phyloP scores from a whole-genome alignment of 2,888 invertebrate species.

The Sarcophaga subvicina region DNA sequence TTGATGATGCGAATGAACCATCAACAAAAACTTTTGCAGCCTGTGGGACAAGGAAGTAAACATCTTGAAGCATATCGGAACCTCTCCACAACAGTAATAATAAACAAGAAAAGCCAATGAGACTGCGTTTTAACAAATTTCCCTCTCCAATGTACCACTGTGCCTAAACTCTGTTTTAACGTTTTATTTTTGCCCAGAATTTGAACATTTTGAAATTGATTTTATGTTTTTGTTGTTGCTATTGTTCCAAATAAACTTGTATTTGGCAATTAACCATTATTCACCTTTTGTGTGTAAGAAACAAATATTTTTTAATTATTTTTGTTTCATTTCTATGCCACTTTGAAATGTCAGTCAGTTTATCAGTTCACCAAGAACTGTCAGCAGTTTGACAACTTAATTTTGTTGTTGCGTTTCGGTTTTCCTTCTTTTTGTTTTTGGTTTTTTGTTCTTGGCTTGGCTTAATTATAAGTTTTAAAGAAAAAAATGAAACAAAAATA shows the following conservation, averaged over 20 bases:
- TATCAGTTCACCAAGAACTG: conserved; percentile 41
- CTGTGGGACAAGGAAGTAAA: too few species aligned
- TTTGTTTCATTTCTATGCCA: background rate
- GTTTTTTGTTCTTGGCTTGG: background rate
- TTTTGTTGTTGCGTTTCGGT: conserved; percentile 7
- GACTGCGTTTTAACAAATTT: too few species aligned
- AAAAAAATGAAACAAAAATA: background rate
- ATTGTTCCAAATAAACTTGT: background rate
- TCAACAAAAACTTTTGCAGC: too few species aligned
- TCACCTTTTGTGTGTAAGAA: background rate
- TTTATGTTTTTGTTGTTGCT: background rate
- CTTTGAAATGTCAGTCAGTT: conserved; percentile 17
- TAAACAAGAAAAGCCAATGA: too few species aligned
- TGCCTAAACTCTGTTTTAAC: background rate
- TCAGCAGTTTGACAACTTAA: conserved; percentile 63
- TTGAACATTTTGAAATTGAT: background rate
- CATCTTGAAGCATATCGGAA: too few species aligned
- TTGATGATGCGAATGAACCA: too few species aligned
- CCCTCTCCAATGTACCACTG: background rate
- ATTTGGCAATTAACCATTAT: background rate
- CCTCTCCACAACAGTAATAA: too few species aligned
- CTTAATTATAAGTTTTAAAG: background rate
- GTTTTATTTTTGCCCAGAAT: background rate
- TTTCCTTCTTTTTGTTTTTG: conserved; percentile 11
- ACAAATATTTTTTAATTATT: background rate